Evolutionary conservation across 1,140 invertebrate species (phyloP).

Genomic region (Drosophila punjabiensis): DNA sequence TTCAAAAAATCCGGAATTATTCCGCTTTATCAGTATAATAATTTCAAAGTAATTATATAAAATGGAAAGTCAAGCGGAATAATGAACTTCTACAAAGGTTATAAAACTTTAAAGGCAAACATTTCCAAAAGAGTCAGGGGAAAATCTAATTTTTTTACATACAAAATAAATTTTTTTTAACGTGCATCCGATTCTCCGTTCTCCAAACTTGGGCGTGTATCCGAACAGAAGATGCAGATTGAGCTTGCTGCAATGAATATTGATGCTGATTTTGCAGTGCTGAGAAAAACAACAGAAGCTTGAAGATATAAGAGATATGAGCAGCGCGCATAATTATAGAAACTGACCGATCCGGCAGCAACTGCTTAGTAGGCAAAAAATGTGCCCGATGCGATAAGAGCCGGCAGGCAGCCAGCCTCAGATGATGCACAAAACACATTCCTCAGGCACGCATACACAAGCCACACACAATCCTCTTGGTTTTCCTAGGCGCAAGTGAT

Average conservation of each 20-base stretch:
- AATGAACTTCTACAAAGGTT: background rate
- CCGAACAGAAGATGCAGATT: slow-evolving; percentile 25
- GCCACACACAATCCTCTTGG: background rate
- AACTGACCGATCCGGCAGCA: slow-evolving; percentile 23
- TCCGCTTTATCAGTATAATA: background rate
- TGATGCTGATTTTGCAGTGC: slow-evolving; percentile 45
- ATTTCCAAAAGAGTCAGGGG: background rate
- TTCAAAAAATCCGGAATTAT: background rate
- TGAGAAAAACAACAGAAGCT: slow-evolving; percentile 20
- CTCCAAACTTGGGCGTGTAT: slow-evolving; percentile 22
- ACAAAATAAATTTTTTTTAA: slow-evolving; percentile 1
- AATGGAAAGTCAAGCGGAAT: background rate
- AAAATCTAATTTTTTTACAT: background rate
- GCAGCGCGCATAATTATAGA: slow-evolving; percentile 30
- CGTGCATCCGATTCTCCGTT: slow-evolving; percentile 14
- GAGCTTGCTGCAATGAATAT: slow-evolving; percentile 37
- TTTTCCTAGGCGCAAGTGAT: slow-evolving; percentile 5
- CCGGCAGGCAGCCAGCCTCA: background rate
- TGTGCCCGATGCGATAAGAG: slow-evolving; percentile 24
- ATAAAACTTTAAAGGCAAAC: background rate
- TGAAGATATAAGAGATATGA: slow-evolving; percentile 37
- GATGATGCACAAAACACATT: slow-evolving; percentile 8
- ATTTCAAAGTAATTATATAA: background rate
- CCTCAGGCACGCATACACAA: slow-evolving; percentile 9
- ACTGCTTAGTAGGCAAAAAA: slow-evolving; percentile 41